Evolutionary conservation across 2,113 vertebrate genomes (phyloP).

Genomic region (Scolopax mira): DNA sequence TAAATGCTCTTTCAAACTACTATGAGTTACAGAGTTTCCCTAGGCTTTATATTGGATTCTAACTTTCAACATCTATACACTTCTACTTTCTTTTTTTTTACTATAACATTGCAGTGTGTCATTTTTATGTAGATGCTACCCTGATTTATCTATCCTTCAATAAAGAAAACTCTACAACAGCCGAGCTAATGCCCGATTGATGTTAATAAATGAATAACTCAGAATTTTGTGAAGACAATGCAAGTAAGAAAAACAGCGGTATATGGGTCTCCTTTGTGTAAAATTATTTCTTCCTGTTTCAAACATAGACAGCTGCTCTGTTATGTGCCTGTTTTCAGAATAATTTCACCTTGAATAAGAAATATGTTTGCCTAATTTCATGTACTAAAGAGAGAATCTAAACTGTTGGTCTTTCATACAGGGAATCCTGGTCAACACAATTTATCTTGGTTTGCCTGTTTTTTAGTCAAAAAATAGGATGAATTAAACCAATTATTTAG

Average conservation of each 20-base stretch:
- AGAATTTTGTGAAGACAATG: background rate
- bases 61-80: background rate
- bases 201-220: background rate
- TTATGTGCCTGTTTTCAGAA: background rate
- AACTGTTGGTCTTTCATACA: background rate
- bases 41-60: conserved; percentile 1
- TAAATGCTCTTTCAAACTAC: conserved; percentile 14
- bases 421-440: background rate
- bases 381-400: background rate
- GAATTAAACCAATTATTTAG: background rate
- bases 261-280: background rate
- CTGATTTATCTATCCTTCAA: background rate
- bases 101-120: background rate
- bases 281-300: background rate
- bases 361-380: background rate
- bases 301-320: background rate
- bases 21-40: conserved; percentile 7
- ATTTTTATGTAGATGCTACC: background rate
- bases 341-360: background rate
- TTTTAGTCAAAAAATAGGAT: background rate
- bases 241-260: background rate
- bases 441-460: background rate
- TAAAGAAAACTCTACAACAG: background rate
- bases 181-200: background rate
- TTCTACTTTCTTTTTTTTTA: background rate